These are phyloP conservation scores for Chondrosia reniformis DNA, from an alignment of 37 sponge, comb jelly and placozoan species.

Conservation along the genomic window DNA sequence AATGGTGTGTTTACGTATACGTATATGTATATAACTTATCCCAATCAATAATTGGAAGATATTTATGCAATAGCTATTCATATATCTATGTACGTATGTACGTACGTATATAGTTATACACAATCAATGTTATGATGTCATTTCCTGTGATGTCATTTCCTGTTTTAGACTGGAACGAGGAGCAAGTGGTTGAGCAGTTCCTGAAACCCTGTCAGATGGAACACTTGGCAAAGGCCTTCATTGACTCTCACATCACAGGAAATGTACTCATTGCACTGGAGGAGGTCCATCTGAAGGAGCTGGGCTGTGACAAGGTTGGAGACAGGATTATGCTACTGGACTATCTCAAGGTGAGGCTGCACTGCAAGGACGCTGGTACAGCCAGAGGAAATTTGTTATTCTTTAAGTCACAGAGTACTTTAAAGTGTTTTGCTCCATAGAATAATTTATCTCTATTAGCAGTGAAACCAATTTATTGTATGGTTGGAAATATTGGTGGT, in stretches of 20 bases:
- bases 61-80: too few relatives aligned
- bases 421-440: too few relatives aligned
- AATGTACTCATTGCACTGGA: slow-evolving; percentile 61
- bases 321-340: slow-evolving; percentile 73
- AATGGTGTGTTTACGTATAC: too few relatives aligned
- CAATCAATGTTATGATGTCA: too few relatives aligned
- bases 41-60: too few relatives aligned
- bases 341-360: slow-evolving; percentile 38
- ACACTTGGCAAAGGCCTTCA: slow-evolving; percentile 61
- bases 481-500: too few relatives aligned
- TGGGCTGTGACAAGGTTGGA: slow-evolving; percentile 58
- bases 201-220: slow-evolving; percentile 71
- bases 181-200: slow-evolving; percentile 67
- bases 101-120: background rate
- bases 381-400: too few relatives aligned
- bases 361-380: too few relatives aligned
- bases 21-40: background rate
- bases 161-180: slow-evolving; percentile 61
- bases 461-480: too few relatives aligned
- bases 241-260: slow-evolving; percentile 59
- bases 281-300: slow-evolving; percentile 75
- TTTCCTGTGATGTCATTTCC: background rate
- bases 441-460: too few relatives aligned
- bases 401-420: too few relatives aligned
- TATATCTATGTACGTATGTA: background rate